Conservation (phyloP, 2,113 vertebrate genomes). For the Phalacrocorax carbo region DNA sequence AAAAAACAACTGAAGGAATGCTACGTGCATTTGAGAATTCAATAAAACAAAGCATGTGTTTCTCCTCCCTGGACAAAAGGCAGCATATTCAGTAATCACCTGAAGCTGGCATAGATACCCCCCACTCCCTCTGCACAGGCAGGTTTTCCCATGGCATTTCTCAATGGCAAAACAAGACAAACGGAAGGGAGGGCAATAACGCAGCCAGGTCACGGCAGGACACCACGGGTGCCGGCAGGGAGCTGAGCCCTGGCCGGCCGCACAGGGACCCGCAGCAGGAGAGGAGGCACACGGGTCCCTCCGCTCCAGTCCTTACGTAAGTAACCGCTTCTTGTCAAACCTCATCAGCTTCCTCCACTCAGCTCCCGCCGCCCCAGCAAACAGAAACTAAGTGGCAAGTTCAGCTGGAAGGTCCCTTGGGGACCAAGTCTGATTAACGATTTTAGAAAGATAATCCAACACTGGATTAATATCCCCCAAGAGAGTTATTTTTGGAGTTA, state of each 20-base stretch:
- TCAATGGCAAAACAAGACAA: fast-evolving
- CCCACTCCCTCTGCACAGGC: fast-evolving
- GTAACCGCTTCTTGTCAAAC: neutral
- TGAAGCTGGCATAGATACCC: neutral
- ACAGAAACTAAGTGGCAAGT: slow-evolving; percentile 2
- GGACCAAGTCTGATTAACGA: neutral
- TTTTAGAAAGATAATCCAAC: slow-evolving; percentile 35
- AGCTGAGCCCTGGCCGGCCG: fast-evolving
- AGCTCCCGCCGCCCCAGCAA: neutral
- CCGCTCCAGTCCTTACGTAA: neutral
- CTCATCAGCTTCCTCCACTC: neutral
- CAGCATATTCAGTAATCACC: neutral
- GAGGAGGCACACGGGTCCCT: neutral
- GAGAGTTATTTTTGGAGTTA: slow-evolving; percentile 22
- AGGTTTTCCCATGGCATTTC: neutral
- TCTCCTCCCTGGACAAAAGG: neutral
- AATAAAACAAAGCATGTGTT: neutral
- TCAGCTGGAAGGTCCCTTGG: neutral
- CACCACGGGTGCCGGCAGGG: neutral
- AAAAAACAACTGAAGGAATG: neutral
- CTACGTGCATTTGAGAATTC: neutral
- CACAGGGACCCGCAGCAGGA: neutral
- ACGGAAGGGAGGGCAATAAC: fast-evolving
- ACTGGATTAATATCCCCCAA: neutral
- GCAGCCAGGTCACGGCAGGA: neutral